Evolutionary conservation across 2,888 invertebrate genomes (phyloP).

Genomic region (Caenorhabditis sp.): DNA sequence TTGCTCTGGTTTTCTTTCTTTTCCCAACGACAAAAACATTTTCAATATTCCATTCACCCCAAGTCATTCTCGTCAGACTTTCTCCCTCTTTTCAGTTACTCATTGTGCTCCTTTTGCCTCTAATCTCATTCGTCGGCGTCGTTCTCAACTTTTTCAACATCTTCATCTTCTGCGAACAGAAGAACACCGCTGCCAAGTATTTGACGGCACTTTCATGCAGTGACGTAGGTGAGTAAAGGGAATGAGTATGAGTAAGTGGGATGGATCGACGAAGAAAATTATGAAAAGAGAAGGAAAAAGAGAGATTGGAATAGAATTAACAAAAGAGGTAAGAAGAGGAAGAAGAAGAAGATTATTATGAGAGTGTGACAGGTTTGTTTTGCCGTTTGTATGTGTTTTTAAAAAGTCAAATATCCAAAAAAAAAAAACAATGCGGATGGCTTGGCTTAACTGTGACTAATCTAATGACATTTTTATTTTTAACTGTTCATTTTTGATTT

Average conservation of each 20-base stretch:
- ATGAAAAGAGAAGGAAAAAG: not conserved
- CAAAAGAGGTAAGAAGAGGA: too few species aligned
- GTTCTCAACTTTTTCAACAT: constrained; percentile 78
- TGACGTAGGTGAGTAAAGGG: constrained; percentile 74
- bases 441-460: too few species aligned
- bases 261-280: too few species aligned
- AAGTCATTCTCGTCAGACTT: too few species aligned
- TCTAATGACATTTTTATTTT: too few species aligned
- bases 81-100: constrained; percentile 59
- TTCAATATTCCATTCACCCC: constrained; percentile 20
- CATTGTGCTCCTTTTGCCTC: constrained; percentile 70
- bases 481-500: too few species aligned
- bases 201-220: constrained; percentile 75
- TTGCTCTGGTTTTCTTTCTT: too few species aligned
- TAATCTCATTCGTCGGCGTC: constrained; percentile 74
- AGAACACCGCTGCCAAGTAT: constrained; percentile 73
- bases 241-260: too few species aligned
- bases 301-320: too few species aligned
- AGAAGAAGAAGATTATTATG: not conserved
- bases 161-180: constrained; percentile 69
- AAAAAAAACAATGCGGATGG: too few species aligned
- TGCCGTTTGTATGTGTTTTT: not conserved
- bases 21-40: constrained; percentile 26
- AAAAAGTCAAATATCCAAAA: too few species aligned
- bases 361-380: not conserved